Conservation (phyloP, 2,113 vertebrate genomes). For the Cavia aperea region DNA sequence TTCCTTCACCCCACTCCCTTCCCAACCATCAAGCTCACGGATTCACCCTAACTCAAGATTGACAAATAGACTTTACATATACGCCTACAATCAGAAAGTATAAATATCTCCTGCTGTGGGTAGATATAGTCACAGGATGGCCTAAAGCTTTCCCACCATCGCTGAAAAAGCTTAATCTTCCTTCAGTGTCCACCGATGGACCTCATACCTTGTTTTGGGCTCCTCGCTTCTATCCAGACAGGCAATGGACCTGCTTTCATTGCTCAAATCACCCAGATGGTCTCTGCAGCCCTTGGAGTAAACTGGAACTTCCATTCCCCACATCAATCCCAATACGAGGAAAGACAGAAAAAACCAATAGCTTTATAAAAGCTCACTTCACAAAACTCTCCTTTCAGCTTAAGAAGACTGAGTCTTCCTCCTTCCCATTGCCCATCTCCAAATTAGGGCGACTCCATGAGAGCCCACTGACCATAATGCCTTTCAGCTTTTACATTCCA, state of each 20-base stretch:
- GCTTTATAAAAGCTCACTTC: background rate
- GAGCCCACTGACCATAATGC: background rate
- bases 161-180: background rate
- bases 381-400: background rate
- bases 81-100: background rate
- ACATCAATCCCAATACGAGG: background rate
- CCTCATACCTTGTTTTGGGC: background rate
- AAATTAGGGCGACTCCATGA: background rate
- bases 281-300: background rate
- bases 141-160: background rate
- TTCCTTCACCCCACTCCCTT: background rate
- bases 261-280: background rate
- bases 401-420: background rate
- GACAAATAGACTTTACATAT: background rate
- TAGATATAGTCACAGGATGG: background rate
- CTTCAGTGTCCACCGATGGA: background rate
- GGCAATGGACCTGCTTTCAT: background rate
- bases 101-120: background rate
- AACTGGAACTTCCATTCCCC: background rate
- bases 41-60: background rate
- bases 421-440: background rate
- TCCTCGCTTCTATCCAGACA: background rate
- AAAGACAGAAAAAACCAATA: background rate
- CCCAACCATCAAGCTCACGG: background rate
- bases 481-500: background rate